phyloP scores from a whole-genome alignment of 1,140 invertebrate species.

The Pomacea maculata region DNA sequence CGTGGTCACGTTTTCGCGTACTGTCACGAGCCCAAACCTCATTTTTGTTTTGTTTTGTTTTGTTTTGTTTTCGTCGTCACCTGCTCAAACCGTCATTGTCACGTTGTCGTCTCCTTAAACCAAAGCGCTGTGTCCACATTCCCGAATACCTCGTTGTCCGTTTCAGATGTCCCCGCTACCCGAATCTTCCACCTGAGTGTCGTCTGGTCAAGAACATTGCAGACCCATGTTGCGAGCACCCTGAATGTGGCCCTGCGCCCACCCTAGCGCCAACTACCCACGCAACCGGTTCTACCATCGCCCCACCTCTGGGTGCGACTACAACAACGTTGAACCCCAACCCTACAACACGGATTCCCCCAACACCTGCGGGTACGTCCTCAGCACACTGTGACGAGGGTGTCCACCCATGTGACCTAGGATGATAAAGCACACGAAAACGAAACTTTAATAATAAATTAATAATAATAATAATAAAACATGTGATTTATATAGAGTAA shows the following conservation, averaged over 20 bases:
- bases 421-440: not conserved
- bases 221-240: conserved; percentile 50
- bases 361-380: not conserved
- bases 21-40: too few relatives aligned
- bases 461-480: too few relatives aligned
- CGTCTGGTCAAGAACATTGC: conserved; percentile 42
- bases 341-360: not conserved
- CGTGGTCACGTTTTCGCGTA: too few relatives aligned
- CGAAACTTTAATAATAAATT: too few relatives aligned
- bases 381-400: not conserved
- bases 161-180: conserved; percentile 47
- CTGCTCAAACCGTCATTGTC: too few relatives aligned
- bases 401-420: not conserved
- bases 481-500: too few relatives aligned
- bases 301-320: not conserved
- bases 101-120: too few relatives aligned
- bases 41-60: too few relatives aligned
- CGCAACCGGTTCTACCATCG: conserved; percentile 3
- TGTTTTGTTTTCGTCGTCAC: too few relatives aligned
- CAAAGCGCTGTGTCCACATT: not conserved
- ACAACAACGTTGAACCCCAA: not conserved
- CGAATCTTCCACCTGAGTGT: conserved; percentile 45
- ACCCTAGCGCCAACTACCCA: not conserved
- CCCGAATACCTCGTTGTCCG: not conserved
- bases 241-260: conserved; percentile 36